Percentiles rank a stretch among this genome's conserved stretches.
These are phyloP conservation scores for Hyles vespertilio DNA, from an alignment of 1,140 invertebrate genomes.

Conservation along the genomic window DNA sequence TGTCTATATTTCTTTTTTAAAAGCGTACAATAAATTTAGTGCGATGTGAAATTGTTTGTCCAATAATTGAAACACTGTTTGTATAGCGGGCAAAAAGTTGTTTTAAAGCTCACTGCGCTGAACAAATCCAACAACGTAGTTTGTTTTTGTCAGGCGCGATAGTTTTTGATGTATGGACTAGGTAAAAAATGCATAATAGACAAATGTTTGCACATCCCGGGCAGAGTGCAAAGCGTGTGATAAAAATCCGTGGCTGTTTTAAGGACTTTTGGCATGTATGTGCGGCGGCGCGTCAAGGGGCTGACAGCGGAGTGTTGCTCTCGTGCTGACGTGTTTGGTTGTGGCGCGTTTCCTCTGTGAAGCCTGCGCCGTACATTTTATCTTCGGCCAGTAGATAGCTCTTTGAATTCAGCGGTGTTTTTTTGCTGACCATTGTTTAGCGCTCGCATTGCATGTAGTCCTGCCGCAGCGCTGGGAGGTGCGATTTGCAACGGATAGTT, in stretches of 20 bases:
- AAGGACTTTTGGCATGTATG: slow-evolving; percentile 27
- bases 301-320: slow-evolving; percentile 31
- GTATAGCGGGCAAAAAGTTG: slow-evolving; percentile 28
- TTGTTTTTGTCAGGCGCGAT: slow-evolving; percentile 43
- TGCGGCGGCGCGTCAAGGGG: slow-evolving; percentile 38
- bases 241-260: slow-evolving; percentile 41
- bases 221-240: slow-evolving; percentile 27
- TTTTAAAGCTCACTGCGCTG: slow-evolving; percentile 38
- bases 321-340: slow-evolving; percentile 20
- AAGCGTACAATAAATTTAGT: too few species aligned
- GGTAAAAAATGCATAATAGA: slow-evolving; percentile 45
- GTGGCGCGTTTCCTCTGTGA: slow-evolving; percentile 5
- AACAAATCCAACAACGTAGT: slow-evolving; percentile 39
- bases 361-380: slow-evolving; percentile 22
- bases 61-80: slow-evolving; percentile 26
- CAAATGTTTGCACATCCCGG: slow-evolving; percentile 39
- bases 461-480: slow-evolving; percentile 29
- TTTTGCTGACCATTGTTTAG: slow-evolving; percentile 37
- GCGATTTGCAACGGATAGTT: slow-evolving; percentile 27
- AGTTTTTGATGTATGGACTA: slow-evolving; percentile 45
- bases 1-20: too few species aligned
- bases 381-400: slow-evolving; percentile 24
- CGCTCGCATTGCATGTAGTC: slow-evolving; percentile 38
- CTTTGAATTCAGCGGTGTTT: slow-evolving; percentile 42
- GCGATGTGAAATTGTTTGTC: too few species aligned